These are phyloP conservation scores for Harmothoe impar DNA, from an alignment of 2,888 invertebrate genomes.

Conservation along the genomic window DNA sequence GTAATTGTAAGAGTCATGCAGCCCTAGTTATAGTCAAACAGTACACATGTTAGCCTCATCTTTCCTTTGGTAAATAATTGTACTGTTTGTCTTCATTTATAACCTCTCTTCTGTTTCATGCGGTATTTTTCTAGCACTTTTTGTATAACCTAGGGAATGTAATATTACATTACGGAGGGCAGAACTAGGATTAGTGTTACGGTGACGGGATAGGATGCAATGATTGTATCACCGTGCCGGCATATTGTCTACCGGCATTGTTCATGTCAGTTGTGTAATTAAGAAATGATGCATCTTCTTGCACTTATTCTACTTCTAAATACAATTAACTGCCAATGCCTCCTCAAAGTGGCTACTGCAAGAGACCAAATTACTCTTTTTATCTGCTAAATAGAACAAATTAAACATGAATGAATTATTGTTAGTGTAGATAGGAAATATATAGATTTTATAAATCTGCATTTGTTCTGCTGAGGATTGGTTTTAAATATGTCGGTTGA, in stretches of 20 bases:
- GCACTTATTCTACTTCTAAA: not conserved
- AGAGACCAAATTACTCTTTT: not conserved
- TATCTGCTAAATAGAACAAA: too few relatives aligned
- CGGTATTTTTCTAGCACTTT: conserved; percentile 53
- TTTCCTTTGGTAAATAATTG: not conserved
- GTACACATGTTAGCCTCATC: not conserved
- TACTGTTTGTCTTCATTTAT: conserved; percentile 17
- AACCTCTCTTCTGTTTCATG: not conserved
- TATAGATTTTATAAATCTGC: too few relatives aligned
- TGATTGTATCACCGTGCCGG: not conserved
- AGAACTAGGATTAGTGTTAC: not conserved
- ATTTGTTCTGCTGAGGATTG: too few relatives aligned
- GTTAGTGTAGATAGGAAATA: too few relatives aligned
- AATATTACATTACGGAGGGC: conserved; percentile 25
- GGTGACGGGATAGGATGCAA: conserved; percentile 11
- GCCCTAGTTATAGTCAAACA: not conserved
- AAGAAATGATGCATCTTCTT: conserved; percentile 23
- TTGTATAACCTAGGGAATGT: conserved; percentile 54
- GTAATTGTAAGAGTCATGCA: not conserved
- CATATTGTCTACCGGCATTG: not conserved
- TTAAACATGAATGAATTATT: too few relatives aligned
- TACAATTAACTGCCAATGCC: not conserved
- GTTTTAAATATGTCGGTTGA: too few relatives aligned
- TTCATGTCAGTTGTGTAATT: conserved; percentile 39
- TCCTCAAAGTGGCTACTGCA: not conserved